These are phyloP conservation scores for Euphydryas editha DNA, from an alignment of 2,888 invertebrate genomes.

Conservation along the genomic window DNA sequence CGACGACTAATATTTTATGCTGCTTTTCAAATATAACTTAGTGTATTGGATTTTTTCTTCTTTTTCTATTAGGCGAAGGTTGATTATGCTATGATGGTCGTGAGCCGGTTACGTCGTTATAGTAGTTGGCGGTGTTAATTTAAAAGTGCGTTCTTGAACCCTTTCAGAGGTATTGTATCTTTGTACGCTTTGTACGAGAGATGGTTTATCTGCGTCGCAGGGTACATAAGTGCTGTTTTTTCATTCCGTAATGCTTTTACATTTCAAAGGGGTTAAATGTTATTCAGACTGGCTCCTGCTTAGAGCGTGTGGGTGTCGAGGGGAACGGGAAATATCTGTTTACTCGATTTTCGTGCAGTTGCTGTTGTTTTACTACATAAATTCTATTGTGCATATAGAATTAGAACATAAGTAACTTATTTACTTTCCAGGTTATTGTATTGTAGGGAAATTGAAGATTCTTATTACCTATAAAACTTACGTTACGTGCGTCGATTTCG, in stretches of 20 bases:
- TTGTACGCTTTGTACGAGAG: slow-evolving; percentile 83
- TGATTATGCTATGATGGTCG: slow-evolving; percentile 54
- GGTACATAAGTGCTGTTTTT: slow-evolving; percentile 84
- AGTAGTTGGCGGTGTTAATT: slow-evolving; percentile 70
- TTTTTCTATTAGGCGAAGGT: slow-evolving; percentile 45
- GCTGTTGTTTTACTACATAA: slow-evolving; percentile 6
- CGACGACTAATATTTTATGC: slow-evolving; percentile 72
- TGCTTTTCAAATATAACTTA: slow-evolving; percentile 53
- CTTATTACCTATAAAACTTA: too few species aligned
- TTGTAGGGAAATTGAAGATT: not conserved
- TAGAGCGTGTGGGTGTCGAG: slow-evolving; percentile 79
- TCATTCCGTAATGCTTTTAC: slow-evolving; percentile 84
- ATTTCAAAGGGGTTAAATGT: slow-evolving; percentile 84
- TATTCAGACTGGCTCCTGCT: slow-evolving; percentile 79
- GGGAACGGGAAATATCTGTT: slow-evolving; percentile 58
- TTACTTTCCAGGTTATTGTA: not conserved
- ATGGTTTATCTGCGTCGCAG: slow-evolving; percentile 83
- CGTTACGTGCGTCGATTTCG: too few species aligned
- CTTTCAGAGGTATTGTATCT: slow-evolving; percentile 84
- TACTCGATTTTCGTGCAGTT: slow-evolving; percentile 28
- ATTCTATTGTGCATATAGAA: slow-evolving; percentile 1
- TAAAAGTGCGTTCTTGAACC: slow-evolving; percentile 84
- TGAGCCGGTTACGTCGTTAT: slow-evolving; percentile 58
- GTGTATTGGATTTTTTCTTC: slow-evolving; percentile 46
- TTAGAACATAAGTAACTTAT: not conserved